phyloP scores from a whole-genome alignment of 2,797 vertebrate species.

The Hydrophis major region DNA sequence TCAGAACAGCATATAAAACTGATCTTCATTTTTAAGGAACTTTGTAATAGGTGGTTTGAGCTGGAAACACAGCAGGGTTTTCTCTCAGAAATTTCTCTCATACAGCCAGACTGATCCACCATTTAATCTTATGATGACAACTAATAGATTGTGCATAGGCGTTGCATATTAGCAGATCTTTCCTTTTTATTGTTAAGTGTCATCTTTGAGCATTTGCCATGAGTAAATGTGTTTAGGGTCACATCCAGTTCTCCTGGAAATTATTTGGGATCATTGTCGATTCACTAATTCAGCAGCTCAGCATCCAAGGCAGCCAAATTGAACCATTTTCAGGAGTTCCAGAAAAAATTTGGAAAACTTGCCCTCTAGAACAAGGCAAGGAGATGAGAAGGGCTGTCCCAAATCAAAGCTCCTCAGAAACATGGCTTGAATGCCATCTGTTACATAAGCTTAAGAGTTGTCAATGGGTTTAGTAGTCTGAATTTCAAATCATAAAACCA shows the following conservation, averaged over 20 bases:
- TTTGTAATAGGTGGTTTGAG: neutral
- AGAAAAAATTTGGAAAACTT: slow-evolving; percentile 25
- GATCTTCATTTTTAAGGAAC: neutral
- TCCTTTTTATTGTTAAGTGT: neutral
- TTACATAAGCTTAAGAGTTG: slow-evolving; percentile 49
- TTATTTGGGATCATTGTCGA: slow-evolving; percentile 2
- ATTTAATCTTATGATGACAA: neutral
- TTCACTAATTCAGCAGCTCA: slow-evolving; percentile 27
- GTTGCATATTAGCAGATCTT: neutral
- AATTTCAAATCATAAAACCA: slow-evolving; percentile 57
- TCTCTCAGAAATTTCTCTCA: neutral
- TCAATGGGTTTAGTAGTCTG: slow-evolving; percentile 50
- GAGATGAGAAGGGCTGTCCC: slow-evolving; percentile 7
- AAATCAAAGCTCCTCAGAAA: slow-evolving; percentile 45
- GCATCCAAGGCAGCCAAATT: slow-evolving; percentile 23
- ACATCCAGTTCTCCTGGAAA: neutral
- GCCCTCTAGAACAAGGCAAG: slow-evolving; percentile 30
- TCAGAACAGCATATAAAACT: neutral
- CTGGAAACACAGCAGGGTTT: neutral
- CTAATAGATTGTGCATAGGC: neutral
- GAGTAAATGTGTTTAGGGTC: neutral
- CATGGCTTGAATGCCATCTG: slow-evolving; percentile 42
- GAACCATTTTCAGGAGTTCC: slow-evolving; percentile 47
- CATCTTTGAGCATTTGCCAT: neutral
- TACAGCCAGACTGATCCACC: neutral